Base-by-base conservation (phyloP, 2,797 vertebrate genomes). In the Gouania willdenowi region DNA sequence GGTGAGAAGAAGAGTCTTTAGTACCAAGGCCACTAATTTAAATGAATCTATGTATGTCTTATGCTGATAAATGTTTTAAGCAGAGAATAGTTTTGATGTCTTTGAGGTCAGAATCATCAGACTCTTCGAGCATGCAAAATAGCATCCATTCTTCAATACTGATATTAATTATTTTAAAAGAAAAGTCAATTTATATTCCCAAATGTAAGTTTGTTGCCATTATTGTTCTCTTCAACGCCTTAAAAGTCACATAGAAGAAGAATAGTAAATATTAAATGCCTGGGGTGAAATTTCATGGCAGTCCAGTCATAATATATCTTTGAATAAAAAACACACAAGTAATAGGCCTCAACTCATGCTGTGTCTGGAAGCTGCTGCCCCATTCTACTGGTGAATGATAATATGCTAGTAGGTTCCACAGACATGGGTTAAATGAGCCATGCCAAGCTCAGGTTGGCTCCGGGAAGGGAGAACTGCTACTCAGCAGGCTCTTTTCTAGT, bases 391-490 rank as follows among this genome's bases (percentile, higher is more conserved):
- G 17, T 37, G 34, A 48, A 48, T 52, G 39, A 57, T 48, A 30
- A 34, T 29, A 49, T 44, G 44, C 29, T 54, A 43, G 29, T 25
- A 16, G 46, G 56, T 15, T 37, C 24, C 47, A 32, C 22, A 36
- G 33, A 52, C 47, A 42, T 4, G 2, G 30, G 10, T 24, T 53
- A 35, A 57, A 48, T 53, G 57, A 49, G 47, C 34, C 43, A 2
- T 37, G 52, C 19, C 17, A 33, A 57, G 51, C 26, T 23, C 35
- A 51, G 38, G 50, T 55, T 52, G 41, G 38, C 28, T 24, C 21
- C n/a, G 25, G 13, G 16, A 50, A 26, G 10, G 13, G 33, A 30
- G 22, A 12, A 26, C 4, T 2, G 6, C 23, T 26, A 19, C 42
- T 38, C 47, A 29, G 34, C 38, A 26, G 29, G 30, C 26, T 34